Conservation (phyloP, 2,888 invertebrate genomes). For the Phortica magna region DNA sequence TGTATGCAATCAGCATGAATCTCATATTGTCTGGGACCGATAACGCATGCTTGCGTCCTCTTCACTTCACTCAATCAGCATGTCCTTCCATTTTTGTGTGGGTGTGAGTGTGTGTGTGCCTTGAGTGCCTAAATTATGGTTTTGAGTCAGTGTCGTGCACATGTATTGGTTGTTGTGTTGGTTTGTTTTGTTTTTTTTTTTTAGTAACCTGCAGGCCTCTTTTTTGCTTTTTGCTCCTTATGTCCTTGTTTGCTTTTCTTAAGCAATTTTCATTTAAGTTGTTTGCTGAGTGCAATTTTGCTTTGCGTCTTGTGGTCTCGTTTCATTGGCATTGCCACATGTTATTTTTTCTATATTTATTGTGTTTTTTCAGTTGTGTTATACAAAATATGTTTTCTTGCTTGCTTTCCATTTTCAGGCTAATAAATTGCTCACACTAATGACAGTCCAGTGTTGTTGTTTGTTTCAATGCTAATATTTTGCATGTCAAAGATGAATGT, state of each 20-base stretch:
- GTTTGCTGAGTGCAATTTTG: background rate
- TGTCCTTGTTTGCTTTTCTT: background rate
- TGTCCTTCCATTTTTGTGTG: no score
- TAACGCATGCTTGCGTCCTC: background rate
- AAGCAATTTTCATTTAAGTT: conserved; percentile 26
- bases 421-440: no score
- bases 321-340: background rate
- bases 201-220: background rate
- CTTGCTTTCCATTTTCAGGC: no score
- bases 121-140: conserved; percentile 22
- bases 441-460: no score
- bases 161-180: background rate
- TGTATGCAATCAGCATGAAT: conserved; percentile 23
- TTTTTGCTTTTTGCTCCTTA: background rate
- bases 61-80: background rate
- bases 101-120: background rate
- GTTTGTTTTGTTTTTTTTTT: background rate
- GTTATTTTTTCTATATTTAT: background rate
- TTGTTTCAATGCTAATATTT: no score
- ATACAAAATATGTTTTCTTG: no score
- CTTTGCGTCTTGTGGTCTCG: background rate
- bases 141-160: background rate
- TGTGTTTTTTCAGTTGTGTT: background rate
- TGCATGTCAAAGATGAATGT: no score
- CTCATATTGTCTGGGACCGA: conserved; percentile 3